Evolutionary conservation across 2,888 invertebrate species (phyloP).

Genomic region (Adela reaumurella): DNA sequence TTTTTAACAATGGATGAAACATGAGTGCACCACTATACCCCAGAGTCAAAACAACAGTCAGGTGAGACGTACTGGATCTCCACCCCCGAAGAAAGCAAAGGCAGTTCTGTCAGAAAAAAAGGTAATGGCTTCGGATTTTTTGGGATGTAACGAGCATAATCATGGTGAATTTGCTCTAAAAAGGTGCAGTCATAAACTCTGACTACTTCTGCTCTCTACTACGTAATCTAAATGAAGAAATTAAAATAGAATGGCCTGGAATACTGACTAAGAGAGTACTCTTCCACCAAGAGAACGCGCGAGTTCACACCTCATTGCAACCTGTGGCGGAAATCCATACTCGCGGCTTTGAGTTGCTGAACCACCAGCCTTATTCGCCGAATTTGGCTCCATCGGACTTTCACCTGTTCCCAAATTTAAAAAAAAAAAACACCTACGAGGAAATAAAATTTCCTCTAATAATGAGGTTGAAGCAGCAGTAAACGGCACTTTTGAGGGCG

Average conservation of each 20-base stretch:
- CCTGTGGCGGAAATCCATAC: background rate
- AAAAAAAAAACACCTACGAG: background rate
- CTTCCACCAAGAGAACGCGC: background rate
- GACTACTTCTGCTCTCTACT: constrained; percentile 1
- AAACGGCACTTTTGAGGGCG: background rate
- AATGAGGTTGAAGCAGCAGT: background rate
- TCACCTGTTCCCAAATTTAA: background rate
- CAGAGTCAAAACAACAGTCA: constrained; percentile 1
- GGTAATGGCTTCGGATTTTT: constrained; percentile 5
- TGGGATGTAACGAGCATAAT: constrained; percentile 1
- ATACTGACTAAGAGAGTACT: background rate
- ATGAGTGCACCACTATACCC: constrained; percentile 2
- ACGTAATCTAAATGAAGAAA: constrained; percentile 5
- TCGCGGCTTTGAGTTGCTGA: background rate
- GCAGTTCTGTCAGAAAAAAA: constrained; percentile 1
- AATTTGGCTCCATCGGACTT: background rate
- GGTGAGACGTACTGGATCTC: background rate
- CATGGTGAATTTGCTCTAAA: background rate
- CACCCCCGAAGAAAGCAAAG: constrained; percentile 1
- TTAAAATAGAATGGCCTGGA: constrained; percentile 1
- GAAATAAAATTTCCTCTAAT: no score
- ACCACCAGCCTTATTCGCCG: background rate
- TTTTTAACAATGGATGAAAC: constrained; percentile 1
- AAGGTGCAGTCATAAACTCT: background rate
- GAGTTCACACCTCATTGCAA: background rate